Base-by-base conservation (phyloP, 2,888 invertebrate genomes). In the Blastobasis lacticolella region DNA sequence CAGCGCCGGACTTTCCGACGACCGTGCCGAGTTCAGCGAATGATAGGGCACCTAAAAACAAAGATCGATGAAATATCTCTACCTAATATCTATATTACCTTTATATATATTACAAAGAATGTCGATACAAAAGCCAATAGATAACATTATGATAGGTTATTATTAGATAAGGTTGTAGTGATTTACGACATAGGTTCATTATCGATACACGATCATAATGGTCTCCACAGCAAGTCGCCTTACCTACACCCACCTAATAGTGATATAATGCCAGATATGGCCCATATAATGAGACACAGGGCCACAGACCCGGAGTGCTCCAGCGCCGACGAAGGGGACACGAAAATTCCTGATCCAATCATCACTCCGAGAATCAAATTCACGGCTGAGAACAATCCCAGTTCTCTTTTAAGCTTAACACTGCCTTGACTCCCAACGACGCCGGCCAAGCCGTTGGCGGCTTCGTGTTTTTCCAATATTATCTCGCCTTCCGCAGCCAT, bases 341-440 rank as follows among this genome's bases (percentile, higher is more conserved):
- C 92, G 70, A 97, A 97, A 56, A 96, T 95, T 50, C 96, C 96
- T 6, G 95, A 95, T 45, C 96, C 96, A 59, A 96, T 96, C 95
- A 96, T 96, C 5, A 95, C 95, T 49, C 95, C 94, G 8, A 95
- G 90, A 59, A 96, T 95, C 60, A 95, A 90, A 69, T 94, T 94
- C 38, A 94, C 90, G 5, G 95, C 96, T 48, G 95, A 94, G 69
- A 94, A 91, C 1, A 96, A 88, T 1, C 95, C 95, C 48, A 96
- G 82, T 73, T 94, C 93, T 60, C 94, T 84, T 75, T 93, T 92
- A 58, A 95, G 89, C 61, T 91, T 90, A 8, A 93, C 89, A n/a
- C 78, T 76, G 55, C 79, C 81, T 10, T 38, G 40, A 37, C 52
- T 53, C 23, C 78, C 81, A 42, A 66, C 62, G 2, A 60, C 61